A percentile compares a stretch with the other conserved stretches of the same genome.
Evolutionary conservation across 1,140 invertebrate species (phyloP).

Genomic region (Sipha flava): DNA sequence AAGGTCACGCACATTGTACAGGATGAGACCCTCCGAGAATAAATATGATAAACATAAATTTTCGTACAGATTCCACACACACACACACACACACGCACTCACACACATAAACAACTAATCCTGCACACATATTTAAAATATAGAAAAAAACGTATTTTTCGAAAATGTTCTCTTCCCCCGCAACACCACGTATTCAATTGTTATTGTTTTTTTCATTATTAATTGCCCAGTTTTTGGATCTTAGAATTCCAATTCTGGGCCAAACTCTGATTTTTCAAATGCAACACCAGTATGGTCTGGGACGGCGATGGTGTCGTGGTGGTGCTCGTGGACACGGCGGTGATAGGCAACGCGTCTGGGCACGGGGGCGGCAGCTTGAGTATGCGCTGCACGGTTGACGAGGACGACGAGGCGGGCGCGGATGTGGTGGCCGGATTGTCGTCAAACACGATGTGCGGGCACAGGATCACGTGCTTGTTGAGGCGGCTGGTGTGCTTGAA

Average conservation of each 20-base stretch:
- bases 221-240: constrained; percentile 15
- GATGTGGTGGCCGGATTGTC: neutral
- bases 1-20: too few relatives aligned
- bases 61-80: neutral
- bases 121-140: too few relatives aligned
- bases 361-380: constrained; percentile 15
- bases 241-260: constrained; percentile 23
- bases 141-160: too few relatives aligned
- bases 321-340: neutral
- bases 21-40: too few relatives aligned
- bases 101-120: neutral
- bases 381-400: constrained; percentile 13
- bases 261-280: constrained; percentile 14
- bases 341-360: constrained; percentile 14
- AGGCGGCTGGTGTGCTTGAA: constrained; percentile 39
- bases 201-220: neutral
- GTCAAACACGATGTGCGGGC: constrained; percentile 33
- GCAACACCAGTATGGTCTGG: constrained; percentile 22
- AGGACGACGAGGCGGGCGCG: neutral
- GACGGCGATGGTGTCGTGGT: constrained; percentile 6
- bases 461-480: constrained; percentile 37
- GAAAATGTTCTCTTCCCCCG: too few relatives aligned
- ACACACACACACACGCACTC: neutral
- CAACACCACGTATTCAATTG: too few relatives aligned
- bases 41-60: too few relatives aligned